Evolutionary conservation across 2,797 vertebrate species (phyloP), one percentile per base, ranked within the genome.

Genomic region (Okamejei kenojei): DNA sequence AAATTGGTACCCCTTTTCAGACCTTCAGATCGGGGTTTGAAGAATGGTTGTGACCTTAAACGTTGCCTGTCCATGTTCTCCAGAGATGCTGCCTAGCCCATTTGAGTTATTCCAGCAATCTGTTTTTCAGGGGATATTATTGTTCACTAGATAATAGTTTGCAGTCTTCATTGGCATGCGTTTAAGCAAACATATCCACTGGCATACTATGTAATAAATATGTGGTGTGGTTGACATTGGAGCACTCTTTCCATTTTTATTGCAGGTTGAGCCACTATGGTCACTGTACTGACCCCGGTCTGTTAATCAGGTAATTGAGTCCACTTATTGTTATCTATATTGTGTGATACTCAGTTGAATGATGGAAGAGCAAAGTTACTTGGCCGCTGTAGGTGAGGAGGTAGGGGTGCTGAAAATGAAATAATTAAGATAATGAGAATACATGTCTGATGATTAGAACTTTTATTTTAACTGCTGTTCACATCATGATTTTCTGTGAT

Each of bases 271-370:
- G 88, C 98, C 98, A 0, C 98, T 98, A 38, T 98, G 99, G 95
- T 98, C 94, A 99, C 98, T 0, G 98, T 96, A 63, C 95, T 99
- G 96, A 98, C 98, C 2, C 90, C 99, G 98, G 98, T 99, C 98
- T 91, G 98, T 98, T 93, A 98, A 99, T 95, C 98, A 99, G 98
- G 98, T 99, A 96, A 2, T 1, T 11, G 65, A 38, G 35, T 17
- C 88, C 65, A 11, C 65, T 68, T 94, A 7, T 68, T 68, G 17
- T 17, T 54, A 0, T n/a, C 0, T 73, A 58, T 17, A 11, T 7
- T 76, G 26, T n/a, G 7, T 35, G 38, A 17, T 82, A 65, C 11
- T 38, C 10, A 11, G 10, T 19, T 38, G 86, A 71, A 6, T 1
- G 21, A 35, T 45, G n/a, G 45, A 54, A 54, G 45, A 54, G 45